A percentile compares a stretch with the other conserved stretches of the same genome.
Evolutionary conservation across 2,113 vertebrate genomes (phyloP).

Genomic region (Lepisosteus osseus): DNA sequence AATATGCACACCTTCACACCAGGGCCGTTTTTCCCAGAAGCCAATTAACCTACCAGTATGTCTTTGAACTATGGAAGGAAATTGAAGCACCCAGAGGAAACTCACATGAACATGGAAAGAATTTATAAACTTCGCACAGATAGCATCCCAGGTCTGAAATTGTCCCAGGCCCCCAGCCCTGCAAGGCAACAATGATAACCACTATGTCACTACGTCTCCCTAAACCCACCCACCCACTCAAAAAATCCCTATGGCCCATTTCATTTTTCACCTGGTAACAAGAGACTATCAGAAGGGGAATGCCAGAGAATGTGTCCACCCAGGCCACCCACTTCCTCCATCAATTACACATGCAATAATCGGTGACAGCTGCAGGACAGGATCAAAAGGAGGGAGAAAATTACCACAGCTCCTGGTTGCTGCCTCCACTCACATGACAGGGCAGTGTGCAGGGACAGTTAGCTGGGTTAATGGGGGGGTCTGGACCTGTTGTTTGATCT

Average conservation of each 20-base stretch:
- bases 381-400: constrained; percentile 67
- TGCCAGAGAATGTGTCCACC: constrained; percentile 38
- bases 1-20: too few species aligned
- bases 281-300: constrained; percentile 18
- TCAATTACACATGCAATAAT: constrained; percentile 73
- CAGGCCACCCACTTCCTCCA: constrained; percentile 68
- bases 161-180: too few species aligned
- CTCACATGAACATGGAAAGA: too few species aligned
- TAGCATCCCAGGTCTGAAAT: too few species aligned
- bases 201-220: too few species aligned
- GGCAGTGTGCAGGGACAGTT: constrained; percentile 2
- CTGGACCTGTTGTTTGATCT: constrained; percentile 10
- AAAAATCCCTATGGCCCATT: neutral
- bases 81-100: too few species aligned
- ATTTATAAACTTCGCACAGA: too few species aligned
- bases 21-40: too few species aligned
- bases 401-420: constrained; percentile 62
- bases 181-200: too few species aligned
- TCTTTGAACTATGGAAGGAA: too few species aligned
- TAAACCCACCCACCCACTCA: too few species aligned
- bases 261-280: neutral
- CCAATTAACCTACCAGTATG: too few species aligned
- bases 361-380: constrained; percentile 66
- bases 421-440: constrained; percentile 24
- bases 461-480: neutral